phyloP scores from a whole-genome alignment of 2,797 vertebrate genomes.

The Octomys mimax region DNA sequence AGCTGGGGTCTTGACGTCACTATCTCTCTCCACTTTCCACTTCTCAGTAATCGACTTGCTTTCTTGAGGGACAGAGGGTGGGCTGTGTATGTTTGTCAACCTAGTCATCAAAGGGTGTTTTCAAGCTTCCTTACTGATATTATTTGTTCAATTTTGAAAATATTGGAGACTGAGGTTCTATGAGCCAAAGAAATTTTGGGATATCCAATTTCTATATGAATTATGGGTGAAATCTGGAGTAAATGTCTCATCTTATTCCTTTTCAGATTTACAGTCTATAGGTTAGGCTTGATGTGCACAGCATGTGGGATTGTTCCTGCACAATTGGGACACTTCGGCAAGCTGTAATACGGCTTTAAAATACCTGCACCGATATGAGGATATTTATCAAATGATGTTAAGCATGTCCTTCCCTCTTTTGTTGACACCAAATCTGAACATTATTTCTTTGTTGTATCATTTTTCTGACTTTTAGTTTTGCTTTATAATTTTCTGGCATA shows the following conservation, averaged over 20 bases:
- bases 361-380: neutral
- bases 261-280: slow-evolving; percentile 14
- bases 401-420: slow-evolving; percentile 2
- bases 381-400: neutral
- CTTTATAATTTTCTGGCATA: neutral
- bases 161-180: neutral
- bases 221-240: neutral
- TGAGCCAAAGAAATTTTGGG: slow-evolving; percentile 48
- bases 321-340: slow-evolving; percentile 10
- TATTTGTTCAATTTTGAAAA: slow-evolving; percentile 49
- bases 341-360: neutral
- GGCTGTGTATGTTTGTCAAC: neutral
- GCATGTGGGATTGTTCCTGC: neutral
- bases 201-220: slow-evolving; percentile 40
- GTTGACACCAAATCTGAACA: neutral
- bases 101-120: neutral
- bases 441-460: neutral
- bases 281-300: slow-evolving; percentile 49
- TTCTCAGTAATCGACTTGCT: neutral
- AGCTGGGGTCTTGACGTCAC: neutral
- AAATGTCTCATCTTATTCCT: slow-evolving; percentile 22
- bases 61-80: neutral
- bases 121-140: neutral
- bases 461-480: neutral
- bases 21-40: neutral